Base-by-base conservation (phyloP, 2,113 vertebrate species). In the Hoplias malabaricus region DNA sequence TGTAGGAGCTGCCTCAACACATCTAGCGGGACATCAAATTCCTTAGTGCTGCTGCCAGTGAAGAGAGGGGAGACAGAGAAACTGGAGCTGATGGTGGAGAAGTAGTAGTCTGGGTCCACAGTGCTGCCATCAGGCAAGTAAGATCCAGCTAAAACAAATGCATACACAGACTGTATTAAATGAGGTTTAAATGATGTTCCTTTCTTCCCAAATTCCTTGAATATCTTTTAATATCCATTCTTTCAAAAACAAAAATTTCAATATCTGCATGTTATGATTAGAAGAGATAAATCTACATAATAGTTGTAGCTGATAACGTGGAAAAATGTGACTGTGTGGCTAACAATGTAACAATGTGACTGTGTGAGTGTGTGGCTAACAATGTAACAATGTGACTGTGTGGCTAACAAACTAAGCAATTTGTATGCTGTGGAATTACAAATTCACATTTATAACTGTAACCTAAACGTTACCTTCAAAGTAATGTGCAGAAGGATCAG, bases 1-100 rank as follows among this genome's bases (percentile, higher is more conserved):
- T 91, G 90, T n/a, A 99, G 88, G 29, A 98, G 95, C 75, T 95
- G 95, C 9, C 87, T 88, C 13, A 99, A 94, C 88, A 93, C 93
- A 65, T 97, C 96, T 78, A 96, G 87, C 0, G 97, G 96, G 43
- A 98, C 91, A 5, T 88, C 92, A 76, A 97, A 97, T 82, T 96
- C 97, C 68, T 94, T 95, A 19, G 87, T 91, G 86, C 91, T 95
- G 87, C 94, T 84, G 0, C 96, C 97, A 1, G 94, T 97, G 88
- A 98, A 98, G 4, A 99, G 94, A 10, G 96, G 98, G 1, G 97
- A 98, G 46, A 98, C 92, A 0, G 97, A 98, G 87, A 99, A 99
- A 82, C 98, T 99, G 84, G 98, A 98, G 82, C 95, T 99, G 88
- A 98, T 93, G 25, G 94, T 97, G 83, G 92, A 95, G 87, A 99